Percentiles rank a stretch among this genome's conserved stretches.
phyloP scores from a whole-genome alignment of 2,113 vertebrate genomes.

The Chitala chitala region DNA sequence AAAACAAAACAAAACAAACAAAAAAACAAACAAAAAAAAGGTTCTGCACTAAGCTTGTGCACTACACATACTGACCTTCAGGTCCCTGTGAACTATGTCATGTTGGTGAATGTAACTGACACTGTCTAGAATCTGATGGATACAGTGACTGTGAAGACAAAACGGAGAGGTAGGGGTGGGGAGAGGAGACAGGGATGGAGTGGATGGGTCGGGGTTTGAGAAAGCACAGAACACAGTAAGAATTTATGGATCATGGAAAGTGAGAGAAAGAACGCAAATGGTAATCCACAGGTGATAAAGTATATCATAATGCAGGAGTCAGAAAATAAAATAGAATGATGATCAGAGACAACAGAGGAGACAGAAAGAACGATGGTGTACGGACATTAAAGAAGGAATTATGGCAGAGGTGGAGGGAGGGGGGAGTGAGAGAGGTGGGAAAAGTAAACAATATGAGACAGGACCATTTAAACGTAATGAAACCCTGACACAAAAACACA shows the following conservation, averaged over 20 bases:
- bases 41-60: no score
- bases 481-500: constrained; percentile 19
- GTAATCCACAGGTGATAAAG: not conserved
- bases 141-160: constrained; percentile 80
- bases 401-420: constrained; percentile 4
- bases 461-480: constrained; percentile 15
- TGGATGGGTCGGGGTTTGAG: not conserved
- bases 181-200: constrained; percentile 16
- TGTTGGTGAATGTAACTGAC: constrained; percentile 84
- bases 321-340: not conserved
- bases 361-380: constrained; percentile 10
- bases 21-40: no score
- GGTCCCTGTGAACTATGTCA: constrained; percentile 84
- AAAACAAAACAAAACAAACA: no score
- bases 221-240: not conserved
- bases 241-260: not conserved
- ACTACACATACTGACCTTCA: constrained; percentile 76
- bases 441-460: constrained; percentile 15
- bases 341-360: not conserved
- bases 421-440: constrained; percentile 5
- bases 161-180: constrained; percentile 50
- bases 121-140: constrained; percentile 81
- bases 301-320: not conserved
- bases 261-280: not conserved
- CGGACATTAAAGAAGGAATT: not conserved